A percentile compares a stretch with the other conserved stretches of the same genome.
Conservation (phyloP, 2,888 invertebrate species). For the Pyrrhia umbra region DNA sequence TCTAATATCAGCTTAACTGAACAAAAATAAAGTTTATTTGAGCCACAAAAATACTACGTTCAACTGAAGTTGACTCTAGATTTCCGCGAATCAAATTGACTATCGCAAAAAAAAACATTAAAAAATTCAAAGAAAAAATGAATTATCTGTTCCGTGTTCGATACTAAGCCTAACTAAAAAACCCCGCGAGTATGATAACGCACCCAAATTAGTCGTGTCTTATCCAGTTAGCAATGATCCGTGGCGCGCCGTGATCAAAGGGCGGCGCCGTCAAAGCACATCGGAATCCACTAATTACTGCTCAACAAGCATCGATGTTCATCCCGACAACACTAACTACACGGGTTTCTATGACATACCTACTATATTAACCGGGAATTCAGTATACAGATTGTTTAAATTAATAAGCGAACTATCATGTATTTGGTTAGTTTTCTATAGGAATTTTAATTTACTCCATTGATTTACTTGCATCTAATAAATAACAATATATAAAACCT, state of each 20-base stretch:
- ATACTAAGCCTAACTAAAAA: background rate
- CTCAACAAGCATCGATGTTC: constrained; percentile 61
- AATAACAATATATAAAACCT: too few relatives aligned
- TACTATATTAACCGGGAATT: constrained; percentile 45
- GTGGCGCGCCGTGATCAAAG: constrained; percentile 71
- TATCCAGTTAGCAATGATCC: constrained; percentile 28
- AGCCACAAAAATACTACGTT: too few relatives aligned
- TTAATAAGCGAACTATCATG: constrained; percentile 6
- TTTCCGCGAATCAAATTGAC: too few relatives aligned
- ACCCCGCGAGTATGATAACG: background rate
- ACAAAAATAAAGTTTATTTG: too few relatives aligned
- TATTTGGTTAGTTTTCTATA: background rate
- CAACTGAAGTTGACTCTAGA: too few relatives aligned
- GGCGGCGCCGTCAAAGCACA: constrained; percentile 74
- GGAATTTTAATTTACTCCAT: background rate
- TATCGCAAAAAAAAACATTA: too few relatives aligned
- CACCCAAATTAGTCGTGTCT: background rate
- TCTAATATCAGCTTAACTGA: background rate
- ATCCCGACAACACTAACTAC: constrained; percentile 48
- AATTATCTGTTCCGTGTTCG: too few relatives aligned
- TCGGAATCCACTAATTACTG: constrained; percentile 78
- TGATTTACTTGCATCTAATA: too few relatives aligned
- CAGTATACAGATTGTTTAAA: constrained; percentile 34
- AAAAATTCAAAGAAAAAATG: too few relatives aligned
- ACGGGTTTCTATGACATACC: constrained; percentile 51